Evolutionary conservation across 2,888 invertebrate genomes (phyloP), one percentile per base, ranked within the genome.

Genomic region (Pristionchus exspectatus): DNA sequence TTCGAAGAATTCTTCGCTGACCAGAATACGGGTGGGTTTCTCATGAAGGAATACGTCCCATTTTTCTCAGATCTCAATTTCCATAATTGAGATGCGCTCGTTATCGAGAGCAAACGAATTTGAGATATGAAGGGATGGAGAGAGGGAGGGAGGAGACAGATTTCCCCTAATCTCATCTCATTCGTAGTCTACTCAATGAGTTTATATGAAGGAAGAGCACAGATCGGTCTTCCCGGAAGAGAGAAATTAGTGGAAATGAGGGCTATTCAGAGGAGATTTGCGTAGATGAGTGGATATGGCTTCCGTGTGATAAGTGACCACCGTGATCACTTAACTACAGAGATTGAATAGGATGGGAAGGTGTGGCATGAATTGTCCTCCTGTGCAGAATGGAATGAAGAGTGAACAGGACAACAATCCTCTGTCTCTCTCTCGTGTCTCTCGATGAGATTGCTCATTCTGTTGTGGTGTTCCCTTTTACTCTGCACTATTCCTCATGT

Each of bases 81-180:
- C 74, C 74, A 74, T 74, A 74, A 74, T 74, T 33, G 74, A 38
- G 38, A 74, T 33, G 5, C 74, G 38, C 83, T 74, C 74, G 30
- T 38, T 30, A 21, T 38, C 33, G 74, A 14, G 66, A 66, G 66
- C 30, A 66, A 38, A 38, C 74, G 33, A 74, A 59, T 59, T 27
- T 74, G 33, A 74, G 74, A 66, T 66, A 50, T 50, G 44, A 50
- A 50, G 44, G 12, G 21, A 21, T n/a, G n/a, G 66, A 9, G 12
- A 27, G 24, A 33, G 33, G 38, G 74, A 18, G 69, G 69, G n/a
- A 12, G 69, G 27, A 69, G 38, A 30, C 30, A 74, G 38, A 74
- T 38, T n/a, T 74, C 38, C 12, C 21, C 4, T 83, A 83, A 83
- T 56, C 38, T 50, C 27, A 56, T 83, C 56, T 21, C 30, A 44